Conservation (phyloP, 2,888 invertebrate species). For the Athrips mouffetella region DNA sequence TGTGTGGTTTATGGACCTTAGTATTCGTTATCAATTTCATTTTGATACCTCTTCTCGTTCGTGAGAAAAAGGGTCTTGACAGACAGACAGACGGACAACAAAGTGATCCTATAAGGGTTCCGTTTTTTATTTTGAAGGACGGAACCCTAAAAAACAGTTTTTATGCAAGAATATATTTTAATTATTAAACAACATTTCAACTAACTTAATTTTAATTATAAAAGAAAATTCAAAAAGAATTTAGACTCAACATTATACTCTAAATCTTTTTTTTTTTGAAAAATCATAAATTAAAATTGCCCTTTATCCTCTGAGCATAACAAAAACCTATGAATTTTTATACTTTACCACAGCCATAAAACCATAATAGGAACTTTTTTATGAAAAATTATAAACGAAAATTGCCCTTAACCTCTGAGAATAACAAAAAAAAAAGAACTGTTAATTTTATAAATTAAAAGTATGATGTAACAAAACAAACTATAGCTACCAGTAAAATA, state of each 20-base stretch:
- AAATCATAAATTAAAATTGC: not conserved
- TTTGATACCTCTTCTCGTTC: too few species aligned
- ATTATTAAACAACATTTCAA: not conserved
- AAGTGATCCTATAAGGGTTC: too few species aligned
- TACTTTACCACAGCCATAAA: too few species aligned
- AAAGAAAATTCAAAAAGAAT: not conserved
- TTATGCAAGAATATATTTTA: not conserved
- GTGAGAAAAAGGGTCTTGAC: too few species aligned
- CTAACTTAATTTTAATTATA: not conserved
- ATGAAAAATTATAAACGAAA: not conserved
- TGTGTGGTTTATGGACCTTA: too few species aligned
- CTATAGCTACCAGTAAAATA: not conserved
- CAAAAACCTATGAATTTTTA: too few species aligned
- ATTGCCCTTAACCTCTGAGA: not conserved
- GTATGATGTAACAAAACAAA: not conserved
- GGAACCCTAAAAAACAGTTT: too few species aligned
- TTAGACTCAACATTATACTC: not conserved
- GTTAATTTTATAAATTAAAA: not conserved
- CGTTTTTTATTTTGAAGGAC: too few species aligned
- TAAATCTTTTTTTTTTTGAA: not conserved
- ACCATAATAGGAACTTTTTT: not conserved
- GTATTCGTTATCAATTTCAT: too few species aligned
- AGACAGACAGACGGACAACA: too few species aligned
- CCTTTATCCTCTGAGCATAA: too few species aligned
- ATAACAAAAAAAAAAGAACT: not conserved